Conservation (phyloP, 2,888 invertebrate genomes). For the Eupithecia inturbata region DNA sequence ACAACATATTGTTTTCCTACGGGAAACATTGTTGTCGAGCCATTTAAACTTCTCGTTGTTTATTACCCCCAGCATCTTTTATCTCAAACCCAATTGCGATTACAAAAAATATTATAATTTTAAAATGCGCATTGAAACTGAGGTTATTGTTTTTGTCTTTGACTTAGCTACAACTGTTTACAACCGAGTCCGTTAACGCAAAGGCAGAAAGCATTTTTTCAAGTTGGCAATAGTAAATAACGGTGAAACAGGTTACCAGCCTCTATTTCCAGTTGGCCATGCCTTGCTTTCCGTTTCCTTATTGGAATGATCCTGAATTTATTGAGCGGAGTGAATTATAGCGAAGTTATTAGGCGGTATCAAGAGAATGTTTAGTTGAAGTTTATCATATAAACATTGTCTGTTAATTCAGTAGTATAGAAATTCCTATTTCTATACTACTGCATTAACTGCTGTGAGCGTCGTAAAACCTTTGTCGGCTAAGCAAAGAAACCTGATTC, state of each 20-base stretch:
- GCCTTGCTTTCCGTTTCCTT: conserved; percentile 21
- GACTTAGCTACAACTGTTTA: conserved; percentile 2
- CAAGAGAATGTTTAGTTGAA: neutral
- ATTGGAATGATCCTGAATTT: conserved; percentile 22
- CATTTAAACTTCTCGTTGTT: neutral
- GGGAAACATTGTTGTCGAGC: neutral
- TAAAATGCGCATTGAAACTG: neutral
- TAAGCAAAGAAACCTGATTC: neutral
- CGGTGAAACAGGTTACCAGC: conserved; percentile 26
- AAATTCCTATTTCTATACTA: too few relatives aligned
- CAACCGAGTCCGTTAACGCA: conserved; percentile 1
- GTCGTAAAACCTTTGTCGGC: neutral
- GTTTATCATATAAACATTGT: neutral
- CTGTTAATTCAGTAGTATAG: neutral
- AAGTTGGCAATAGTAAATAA: conserved; percentile 21
- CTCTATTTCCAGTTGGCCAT: conserved; percentile 18
- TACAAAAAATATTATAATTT: neutral
- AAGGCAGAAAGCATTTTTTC: conserved; percentile 15
- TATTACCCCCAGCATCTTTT: neutral
- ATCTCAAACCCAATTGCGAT: neutral
- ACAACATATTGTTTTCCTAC: conserved; percentile 25
- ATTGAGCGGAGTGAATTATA: conserved; percentile 5
- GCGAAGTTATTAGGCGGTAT: neutral
- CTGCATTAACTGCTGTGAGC: neutral
- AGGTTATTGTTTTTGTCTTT: neutral